These are phyloP conservation scores for Apteryx mantelli DNA, from an alignment of 2,113 vertebrate genomes.

Conservation along the genomic window DNA sequence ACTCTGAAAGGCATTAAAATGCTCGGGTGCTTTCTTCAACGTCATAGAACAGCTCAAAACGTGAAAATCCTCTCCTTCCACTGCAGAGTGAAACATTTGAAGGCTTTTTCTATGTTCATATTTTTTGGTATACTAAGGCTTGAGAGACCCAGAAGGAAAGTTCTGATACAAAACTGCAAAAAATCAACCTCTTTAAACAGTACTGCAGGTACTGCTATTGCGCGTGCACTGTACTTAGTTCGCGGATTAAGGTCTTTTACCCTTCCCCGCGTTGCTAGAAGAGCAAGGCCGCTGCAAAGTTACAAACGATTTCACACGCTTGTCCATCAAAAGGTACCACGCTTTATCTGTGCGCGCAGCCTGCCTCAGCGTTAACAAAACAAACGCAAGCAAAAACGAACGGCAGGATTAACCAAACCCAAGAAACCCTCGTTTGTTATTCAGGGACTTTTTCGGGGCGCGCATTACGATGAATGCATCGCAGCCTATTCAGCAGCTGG, in stretches of 20 bases:
- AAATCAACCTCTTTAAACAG: neutral
- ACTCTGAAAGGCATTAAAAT: rapidly evolving
- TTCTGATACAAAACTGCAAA: neutral
- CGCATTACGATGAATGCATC: neutral
- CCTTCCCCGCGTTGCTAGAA: rapidly evolving
- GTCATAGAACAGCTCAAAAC: neutral
- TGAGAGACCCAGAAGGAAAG: neutral
- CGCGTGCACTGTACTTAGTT: rapidly evolving
- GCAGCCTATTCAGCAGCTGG: neutral
- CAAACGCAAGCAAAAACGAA: rapidly evolving
- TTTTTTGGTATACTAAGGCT: neutral
- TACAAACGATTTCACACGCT: neutral
- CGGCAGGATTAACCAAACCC: neutral
- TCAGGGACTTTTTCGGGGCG: neutral
- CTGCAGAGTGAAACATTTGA: neutral
- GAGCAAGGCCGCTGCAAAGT: neutral
- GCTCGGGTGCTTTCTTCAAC: neutral
- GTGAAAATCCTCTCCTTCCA: neutral
- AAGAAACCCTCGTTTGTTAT: neutral
- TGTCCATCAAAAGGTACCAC: neutral
- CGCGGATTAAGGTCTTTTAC: neutral
- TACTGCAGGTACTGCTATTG: rapidly evolving
- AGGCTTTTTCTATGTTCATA: neutral
- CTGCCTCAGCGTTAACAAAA: neutral
- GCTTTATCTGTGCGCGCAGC: neutral